Percentiles rank a stretch among this genome's conserved stretches.
These are phyloP conservation scores for Pemphredon lugubris DNA, from an alignment of 2,888 invertebrate species.

Conservation along the genomic window DNA sequence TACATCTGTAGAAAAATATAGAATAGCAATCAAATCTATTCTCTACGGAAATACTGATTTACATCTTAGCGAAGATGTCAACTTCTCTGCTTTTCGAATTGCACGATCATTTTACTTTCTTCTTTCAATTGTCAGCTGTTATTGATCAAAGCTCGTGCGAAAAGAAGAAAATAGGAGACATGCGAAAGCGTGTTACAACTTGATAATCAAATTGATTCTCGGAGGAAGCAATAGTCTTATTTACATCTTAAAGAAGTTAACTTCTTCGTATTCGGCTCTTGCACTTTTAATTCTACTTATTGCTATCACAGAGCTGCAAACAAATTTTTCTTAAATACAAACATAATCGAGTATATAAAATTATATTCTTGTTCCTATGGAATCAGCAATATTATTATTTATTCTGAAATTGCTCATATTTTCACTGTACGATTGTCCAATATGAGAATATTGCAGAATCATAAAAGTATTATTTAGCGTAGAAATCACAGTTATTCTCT, in stretches of 20 bases:
- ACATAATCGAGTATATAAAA: background rate
- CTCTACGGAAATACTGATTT: slow-evolving; percentile 45
- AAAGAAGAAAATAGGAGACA: background rate
- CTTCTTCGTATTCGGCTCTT: too few relatives aligned
- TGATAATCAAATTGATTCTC: background rate
- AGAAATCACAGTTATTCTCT: too few relatives aligned
- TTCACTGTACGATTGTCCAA: too few relatives aligned
- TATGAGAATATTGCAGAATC: too few relatives aligned
- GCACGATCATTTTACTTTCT: slow-evolving; percentile 11
- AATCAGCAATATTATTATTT: background rate
- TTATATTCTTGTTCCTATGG: background rate
- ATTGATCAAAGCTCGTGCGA: background rate
- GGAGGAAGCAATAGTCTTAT: too few relatives aligned
- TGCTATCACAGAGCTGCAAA: slow-evolving; percentile 29
- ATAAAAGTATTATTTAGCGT: too few relatives aligned
- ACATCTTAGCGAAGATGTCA: slow-evolving; percentile 14
- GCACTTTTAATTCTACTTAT: slow-evolving; percentile 9
- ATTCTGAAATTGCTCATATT: background rate
- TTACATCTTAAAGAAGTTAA: background rate
- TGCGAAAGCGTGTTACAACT: too few relatives aligned
- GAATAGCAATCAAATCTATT: slow-evolving; percentile 38
- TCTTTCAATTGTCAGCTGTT: background rate
- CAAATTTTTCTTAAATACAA: background rate
- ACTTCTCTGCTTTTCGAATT: slow-evolving; percentile 9
- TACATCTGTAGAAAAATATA: slow-evolving; percentile 53